Conservation (phyloP, 1,140 invertebrate species). For the Philopotamus ludificatus region DNA sequence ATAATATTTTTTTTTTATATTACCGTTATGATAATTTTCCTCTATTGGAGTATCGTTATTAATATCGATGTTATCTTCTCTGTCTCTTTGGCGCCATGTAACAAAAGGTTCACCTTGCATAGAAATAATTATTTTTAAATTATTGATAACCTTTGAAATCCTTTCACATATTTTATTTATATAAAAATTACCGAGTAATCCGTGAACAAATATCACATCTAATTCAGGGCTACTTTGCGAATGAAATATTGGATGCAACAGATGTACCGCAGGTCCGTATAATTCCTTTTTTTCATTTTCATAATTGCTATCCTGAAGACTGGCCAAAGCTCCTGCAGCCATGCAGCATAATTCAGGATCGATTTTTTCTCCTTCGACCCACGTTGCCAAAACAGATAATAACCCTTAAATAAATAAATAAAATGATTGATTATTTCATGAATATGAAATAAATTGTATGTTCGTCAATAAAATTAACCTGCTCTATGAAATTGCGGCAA, state of each 20-base stretch:
- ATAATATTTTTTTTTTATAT: not conserved
- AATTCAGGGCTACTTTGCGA: constrained; percentile 13
- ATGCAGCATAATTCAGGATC: constrained; percentile 34
- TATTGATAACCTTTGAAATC: too few relatives aligned
- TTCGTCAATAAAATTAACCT: constrained; percentile 17
- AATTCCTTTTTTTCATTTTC: constrained; percentile 9
- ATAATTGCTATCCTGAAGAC: constrained; percentile 10
- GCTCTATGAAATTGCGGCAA: constrained; percentile 33
- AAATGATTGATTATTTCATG: not conserved
- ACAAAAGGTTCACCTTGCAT: constrained; percentile 42
- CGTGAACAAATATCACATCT: constrained; percentile 38
- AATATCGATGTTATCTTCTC: constrained; percentile 7
- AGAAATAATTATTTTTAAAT: not conserved
- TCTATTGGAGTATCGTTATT: not conserved
- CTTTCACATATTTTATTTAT: too few relatives aligned
- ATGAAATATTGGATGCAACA: constrained; percentile 30
- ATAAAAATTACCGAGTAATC: constrained; percentile 37
- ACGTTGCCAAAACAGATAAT: constrained; percentile 24
- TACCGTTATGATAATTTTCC: not conserved
- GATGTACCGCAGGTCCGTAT: constrained; percentile 32
- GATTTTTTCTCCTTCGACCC: constrained; percentile 23
- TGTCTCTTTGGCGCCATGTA: constrained; percentile 39
- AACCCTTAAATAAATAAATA: constrained; percentile 19
- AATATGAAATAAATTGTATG: constrained; percentile 6
- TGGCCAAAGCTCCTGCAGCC: constrained; percentile 33